phyloP scores from a whole-genome alignment of 1,140 invertebrate species.

The Drosophila ercepeae region DNA sequence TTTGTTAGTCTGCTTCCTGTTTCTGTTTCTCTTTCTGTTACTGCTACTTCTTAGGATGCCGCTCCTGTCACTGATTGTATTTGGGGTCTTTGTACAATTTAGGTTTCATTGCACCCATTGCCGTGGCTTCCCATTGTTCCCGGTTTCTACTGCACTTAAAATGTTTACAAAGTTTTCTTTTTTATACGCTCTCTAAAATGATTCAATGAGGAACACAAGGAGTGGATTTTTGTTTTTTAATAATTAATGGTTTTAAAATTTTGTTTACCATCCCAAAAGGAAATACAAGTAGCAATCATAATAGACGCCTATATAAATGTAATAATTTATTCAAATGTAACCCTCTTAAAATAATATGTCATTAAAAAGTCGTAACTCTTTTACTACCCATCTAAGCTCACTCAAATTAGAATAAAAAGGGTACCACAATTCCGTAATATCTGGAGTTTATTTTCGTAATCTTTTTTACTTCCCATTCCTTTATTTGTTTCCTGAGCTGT shows the following conservation, averaged over 20 bases:
- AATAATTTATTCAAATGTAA: background rate
- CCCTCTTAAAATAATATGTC: background rate
- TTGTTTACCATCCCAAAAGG: too few species aligned
- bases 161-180: constrained; percentile 66
- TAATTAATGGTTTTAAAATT: background rate
- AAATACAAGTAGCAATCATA: too few species aligned
- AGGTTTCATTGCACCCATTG: constrained; percentile 72
- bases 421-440: background rate
- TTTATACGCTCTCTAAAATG: constrained; percentile 1
- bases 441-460: background rate
- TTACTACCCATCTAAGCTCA: background rate
- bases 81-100: constrained; percentile 57
- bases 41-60: constrained; percentile 1
- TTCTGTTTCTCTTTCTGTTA: constrained; percentile 32
- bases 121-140: constrained; percentile 42
- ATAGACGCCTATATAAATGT: background rate
- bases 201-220: background rate
- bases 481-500: constrained; percentile 51
- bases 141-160: constrained; percentile 66
- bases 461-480: constrained; percentile 43
- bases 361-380: background rate
- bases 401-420: background rate
- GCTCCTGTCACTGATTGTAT: constrained; percentile 40
- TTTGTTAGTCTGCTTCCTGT: constrained; percentile 66
- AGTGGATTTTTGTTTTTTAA: background rate